Base-by-base conservation (phyloP, 2,888 invertebrate species). In the Coenonympha glycerion region DNA sequence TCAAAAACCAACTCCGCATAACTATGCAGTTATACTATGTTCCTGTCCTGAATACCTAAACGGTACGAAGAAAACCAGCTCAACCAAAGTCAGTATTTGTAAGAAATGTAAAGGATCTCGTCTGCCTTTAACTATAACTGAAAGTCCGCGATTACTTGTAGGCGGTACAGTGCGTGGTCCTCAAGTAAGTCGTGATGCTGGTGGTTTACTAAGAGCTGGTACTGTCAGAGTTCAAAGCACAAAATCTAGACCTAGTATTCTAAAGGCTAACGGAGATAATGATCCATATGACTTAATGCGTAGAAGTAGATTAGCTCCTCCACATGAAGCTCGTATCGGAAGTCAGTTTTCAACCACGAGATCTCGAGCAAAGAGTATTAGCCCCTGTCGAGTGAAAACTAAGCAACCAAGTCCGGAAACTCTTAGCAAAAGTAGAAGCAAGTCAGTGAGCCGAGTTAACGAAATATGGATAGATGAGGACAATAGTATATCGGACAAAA, bases 201-300 rank as follows among this genome's bases (percentile, higher is more conserved):
- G 87, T 45, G 82, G 87, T 44, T 69, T 88, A 56, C 61, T 88
- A 36, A 83, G 90, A 69, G 89, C 90, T 53, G 92, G 92, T 42
- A 92, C 92, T 9, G 89, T 92, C 37, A 85, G 91, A 61, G 89
- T 92, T 49, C 89, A 90, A 62, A 79, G 87, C 37, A 75, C 87
- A 8, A 90, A 90, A 62, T 73, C 88, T 22, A 88, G 92, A 63
- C 91, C 92, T 31, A 88, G 90, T 24, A 92, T 92, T 59, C 76
- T 92, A 46, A 91, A 92, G 57, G 74, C 90, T 33, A 89, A 87
- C 75, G 83, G 82, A 51, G 81, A 88, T 18, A 65, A 84, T 13
- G 93, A 95, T 78, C 95, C 95, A 0, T 95, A 95, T 76, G 94
- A 95, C 76, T 88, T 93, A 59, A 93, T 95, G 92, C 89, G 95